Conservation (phyloP, 2,888 invertebrate species). For the Pachymerium ferrugineum region DNA sequence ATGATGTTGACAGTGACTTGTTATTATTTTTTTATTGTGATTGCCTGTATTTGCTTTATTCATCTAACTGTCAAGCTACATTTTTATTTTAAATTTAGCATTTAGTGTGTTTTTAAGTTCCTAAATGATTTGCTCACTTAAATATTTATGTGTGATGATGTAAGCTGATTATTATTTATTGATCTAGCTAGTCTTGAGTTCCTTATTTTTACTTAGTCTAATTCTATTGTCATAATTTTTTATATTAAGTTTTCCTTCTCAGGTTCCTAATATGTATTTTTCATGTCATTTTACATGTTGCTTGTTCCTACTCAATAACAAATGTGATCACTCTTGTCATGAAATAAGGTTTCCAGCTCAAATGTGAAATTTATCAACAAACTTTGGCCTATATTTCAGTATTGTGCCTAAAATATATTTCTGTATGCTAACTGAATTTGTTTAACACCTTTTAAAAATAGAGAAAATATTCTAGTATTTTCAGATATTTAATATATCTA, state of each 20-base stretch:
- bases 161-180: too few species aligned
- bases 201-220: background rate
- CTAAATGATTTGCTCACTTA: constrained; percentile 19
- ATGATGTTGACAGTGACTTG: background rate
- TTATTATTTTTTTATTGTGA: background rate
- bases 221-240: background rate
- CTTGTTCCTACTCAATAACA: constrained; percentile 9
- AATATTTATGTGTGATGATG: background rate
- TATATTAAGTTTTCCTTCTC: background rate
- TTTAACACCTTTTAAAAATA: too few species aligned
- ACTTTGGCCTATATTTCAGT: background rate
- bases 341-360: background rate
- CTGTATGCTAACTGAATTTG: background rate
- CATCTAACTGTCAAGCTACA: background rate
- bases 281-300: background rate
- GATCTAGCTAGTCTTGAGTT: constrained; percentile 1
- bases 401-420: constrained; percentile 11
- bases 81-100: background rate
- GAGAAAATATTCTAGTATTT: too few species aligned
- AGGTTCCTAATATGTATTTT: constrained; percentile 9
- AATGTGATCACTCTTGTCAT: constrained; percentile 13
- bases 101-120: background rate
- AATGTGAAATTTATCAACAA: background rate
- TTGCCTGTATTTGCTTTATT: background rate
- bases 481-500: too few species aligned